Percentiles rank a stretch among this genome's conserved stretches.
Conservation (phyloP, 2,888 invertebrate species). For the Lampropteryx suffumata region DNA sequence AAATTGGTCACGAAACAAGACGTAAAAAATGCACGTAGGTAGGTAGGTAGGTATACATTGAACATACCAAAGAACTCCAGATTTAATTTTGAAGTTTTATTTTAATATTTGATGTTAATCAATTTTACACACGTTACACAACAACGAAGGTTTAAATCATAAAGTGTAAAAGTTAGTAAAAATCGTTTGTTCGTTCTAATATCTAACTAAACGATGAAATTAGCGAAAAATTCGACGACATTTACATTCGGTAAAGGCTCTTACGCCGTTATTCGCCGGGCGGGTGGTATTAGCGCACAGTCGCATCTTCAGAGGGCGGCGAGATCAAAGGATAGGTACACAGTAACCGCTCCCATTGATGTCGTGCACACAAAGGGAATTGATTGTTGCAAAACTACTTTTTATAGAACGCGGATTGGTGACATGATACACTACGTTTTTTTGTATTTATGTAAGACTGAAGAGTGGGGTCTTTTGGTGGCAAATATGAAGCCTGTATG, state of each 20-base stretch:
- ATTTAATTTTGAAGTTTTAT: too few species aligned
- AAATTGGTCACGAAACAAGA: too few species aligned
- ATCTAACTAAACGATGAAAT: conserved; percentile 9
- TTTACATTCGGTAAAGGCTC: conserved; percentile 40
- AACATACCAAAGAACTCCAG: too few species aligned
- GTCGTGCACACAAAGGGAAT: conserved; percentile 81
- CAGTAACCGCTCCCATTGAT: conserved; percentile 81
- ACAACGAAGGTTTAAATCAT: too few species aligned
- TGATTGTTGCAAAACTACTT: conserved; percentile 81
- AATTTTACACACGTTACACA: too few species aligned
- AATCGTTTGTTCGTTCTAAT: neutral
- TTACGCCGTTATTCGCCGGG: conserved; percentile 62
- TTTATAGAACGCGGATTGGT: conserved; percentile 64
- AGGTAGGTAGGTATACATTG: too few species aligned
- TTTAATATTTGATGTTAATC: too few species aligned
- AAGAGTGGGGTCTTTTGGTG: neutral
- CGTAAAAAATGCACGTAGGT: too few species aligned
- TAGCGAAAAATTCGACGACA: conserved; percentile 26
- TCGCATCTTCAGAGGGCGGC: conserved; percentile 81
- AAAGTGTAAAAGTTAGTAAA: conserved; percentile 27
- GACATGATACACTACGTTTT: conserved; percentile 58
- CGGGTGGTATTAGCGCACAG: conserved; percentile 75
- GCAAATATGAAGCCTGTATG: too few species aligned
- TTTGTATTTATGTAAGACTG: neutral
- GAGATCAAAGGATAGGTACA: conserved; percentile 82